Evolutionary conservation across 2,888 invertebrate species (phyloP), one percentile per base, ranked within the genome.

Genomic region (Lepidochrysops patricia): DNA sequence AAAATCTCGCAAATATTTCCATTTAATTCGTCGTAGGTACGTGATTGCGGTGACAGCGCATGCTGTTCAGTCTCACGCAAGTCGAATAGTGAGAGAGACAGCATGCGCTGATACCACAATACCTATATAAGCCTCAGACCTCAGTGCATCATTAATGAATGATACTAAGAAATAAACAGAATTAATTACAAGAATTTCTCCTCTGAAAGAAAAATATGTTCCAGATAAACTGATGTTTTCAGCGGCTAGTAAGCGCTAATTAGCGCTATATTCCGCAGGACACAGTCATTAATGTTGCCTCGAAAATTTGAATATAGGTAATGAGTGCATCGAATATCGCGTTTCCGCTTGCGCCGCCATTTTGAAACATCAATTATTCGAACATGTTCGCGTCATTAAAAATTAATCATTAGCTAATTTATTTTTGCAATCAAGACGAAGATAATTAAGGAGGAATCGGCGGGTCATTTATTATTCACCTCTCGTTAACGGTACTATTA

Each of bases 351-450:
- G 27, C 54, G 9, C 52, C 48, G 48, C 48, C 54, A 54, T 54
- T 19, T 54, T 54, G 29, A 15, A 52, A 13, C 52, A 52, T 52
- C 52, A 52, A 52, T 52, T 52, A 52, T 13, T 7, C 15, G 27
- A 26, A 52, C 27, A 27, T 7, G 52, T 15, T 52, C 27, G 7
- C 15, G 27, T 52, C 52, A 27, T 52, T 52, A 50, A 52, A 26
- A 27, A 13, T 27, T 52, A 52, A 52, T 52, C 27, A 52, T 52
- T 52, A 13, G 15, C 27, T 52, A 13, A 52, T 27, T 13, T 27
- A 26, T 27, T 19, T 43, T 43, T 19, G 19, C 19, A 43, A 43
- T 43, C 43, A 43, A 19, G 19, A 43, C 9, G 43, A 19, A 19
- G 7, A 43, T 43, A 23, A 43, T 43, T 43, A 43, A 43, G 9